phyloP scores from a whole-genome alignment of 92 coral and sea anemone genomes.

The Epizoanthus ramosus region DNA sequence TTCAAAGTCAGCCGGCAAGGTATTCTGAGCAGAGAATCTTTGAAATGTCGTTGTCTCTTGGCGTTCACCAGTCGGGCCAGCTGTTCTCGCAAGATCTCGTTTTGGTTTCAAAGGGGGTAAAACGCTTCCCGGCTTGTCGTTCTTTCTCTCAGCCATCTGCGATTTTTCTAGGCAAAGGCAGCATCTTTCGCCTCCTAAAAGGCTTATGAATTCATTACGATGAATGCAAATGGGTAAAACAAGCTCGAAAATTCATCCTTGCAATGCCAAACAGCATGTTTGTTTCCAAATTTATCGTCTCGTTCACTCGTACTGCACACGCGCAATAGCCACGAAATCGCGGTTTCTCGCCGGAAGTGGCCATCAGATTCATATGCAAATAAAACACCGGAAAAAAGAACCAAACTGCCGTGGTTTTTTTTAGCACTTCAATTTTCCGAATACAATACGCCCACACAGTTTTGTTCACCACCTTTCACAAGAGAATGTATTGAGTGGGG shows the following conservation, averaged over 20 bases:
- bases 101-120: conserved; percentile 6
- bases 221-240: conserved; percentile 24
- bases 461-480: conserved; percentile 9
- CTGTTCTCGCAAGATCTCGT: conserved; percentile 31
- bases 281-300: conserved; percentile 43
- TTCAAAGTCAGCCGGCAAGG: conserved; percentile 57
- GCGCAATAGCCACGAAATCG: conserved; percentile 20
- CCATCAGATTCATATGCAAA: conserved; percentile 32
- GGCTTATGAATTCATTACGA: conserved; percentile 32
- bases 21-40: conserved; percentile 51
- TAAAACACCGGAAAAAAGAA: conserved; percentile 16
- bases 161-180: conserved; percentile 16
- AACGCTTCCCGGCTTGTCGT: background rate
- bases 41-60: conserved; percentile 42
- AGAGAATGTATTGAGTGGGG: conserved; percentile 14
- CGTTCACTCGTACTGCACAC: conserved; percentile 15
- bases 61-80: conserved; percentile 18
- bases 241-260: conserved; percentile 30
- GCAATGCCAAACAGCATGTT: conserved; percentile 27
- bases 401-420: conserved; percentile 1
- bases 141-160: conserved; percentile 28
- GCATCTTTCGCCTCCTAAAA: conserved; percentile 35
- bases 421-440: background rate
- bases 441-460: conserved; percentile 30
- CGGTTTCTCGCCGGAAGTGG: conserved; percentile 49